phyloP scores from a whole-genome alignment of 2,888 invertebrate species.

The Andrena fulva region DNA sequence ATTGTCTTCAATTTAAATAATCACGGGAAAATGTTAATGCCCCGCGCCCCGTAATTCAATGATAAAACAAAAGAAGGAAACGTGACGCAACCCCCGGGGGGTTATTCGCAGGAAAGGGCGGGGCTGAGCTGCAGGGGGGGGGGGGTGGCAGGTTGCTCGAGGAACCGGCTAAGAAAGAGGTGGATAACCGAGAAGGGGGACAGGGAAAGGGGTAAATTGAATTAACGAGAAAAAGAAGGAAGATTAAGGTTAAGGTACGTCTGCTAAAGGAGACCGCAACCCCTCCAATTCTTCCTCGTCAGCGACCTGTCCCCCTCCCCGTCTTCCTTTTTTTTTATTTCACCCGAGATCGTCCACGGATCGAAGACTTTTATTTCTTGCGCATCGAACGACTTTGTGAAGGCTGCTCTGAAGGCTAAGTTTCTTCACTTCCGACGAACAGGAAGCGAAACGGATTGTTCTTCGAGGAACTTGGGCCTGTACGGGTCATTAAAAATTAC shows the following conservation, averaged over 20 bases:
- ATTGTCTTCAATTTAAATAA: constrained; percentile 83
- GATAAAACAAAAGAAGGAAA: constrained; percentile 78
- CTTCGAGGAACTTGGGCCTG: background rate
- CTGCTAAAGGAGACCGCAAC: constrained; percentile 47
- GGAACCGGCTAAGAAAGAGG: constrained; percentile 28
- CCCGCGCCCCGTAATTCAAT: constrained; percentile 77
- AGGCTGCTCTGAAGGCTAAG: constrained; percentile 13
- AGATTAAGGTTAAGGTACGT: constrained; percentile 70
- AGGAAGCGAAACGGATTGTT: constrained; percentile 18
- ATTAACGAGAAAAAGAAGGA: constrained; percentile 76
- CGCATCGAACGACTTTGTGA: constrained; percentile 3
- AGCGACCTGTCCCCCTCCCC: background rate
- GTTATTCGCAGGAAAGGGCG: constrained; percentile 26
- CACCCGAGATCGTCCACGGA: constrained; percentile 19
- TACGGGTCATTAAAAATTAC: constrained; percentile 26
- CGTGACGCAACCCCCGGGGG: constrained; percentile 42
- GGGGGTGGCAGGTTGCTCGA: constrained; percentile 15
- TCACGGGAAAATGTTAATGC: constrained; percentile 82
- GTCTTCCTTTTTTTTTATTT: constrained; percentile 32
- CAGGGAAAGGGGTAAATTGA: constrained; percentile 76
- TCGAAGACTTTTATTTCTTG: constrained; percentile 35
- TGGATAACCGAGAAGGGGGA: constrained; percentile 57
- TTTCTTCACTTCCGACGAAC: constrained; percentile 19
- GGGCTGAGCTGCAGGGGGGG: background rate
- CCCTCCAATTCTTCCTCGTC: background rate